Conservation (phyloP, 2,888 invertebrate species). For the Laspeyria flexula region DNA sequence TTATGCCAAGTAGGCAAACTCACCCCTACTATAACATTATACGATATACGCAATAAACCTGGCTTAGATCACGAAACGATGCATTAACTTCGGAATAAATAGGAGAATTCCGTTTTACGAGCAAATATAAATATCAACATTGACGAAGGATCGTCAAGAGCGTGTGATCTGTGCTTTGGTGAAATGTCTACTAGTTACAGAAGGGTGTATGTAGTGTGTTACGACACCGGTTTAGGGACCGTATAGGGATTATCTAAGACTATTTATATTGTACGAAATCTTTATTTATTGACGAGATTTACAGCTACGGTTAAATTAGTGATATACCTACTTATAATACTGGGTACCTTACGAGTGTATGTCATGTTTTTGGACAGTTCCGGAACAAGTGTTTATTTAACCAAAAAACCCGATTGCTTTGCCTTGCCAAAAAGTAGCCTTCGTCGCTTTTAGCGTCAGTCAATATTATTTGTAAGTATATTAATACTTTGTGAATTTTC, state of each 20-base stretch:
- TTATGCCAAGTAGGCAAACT: too few relatives aligned
- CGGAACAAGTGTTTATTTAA: too few relatives aligned
- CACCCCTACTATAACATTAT: neutral
- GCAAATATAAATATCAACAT: constrained; percentile 1
- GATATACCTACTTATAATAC: too few relatives aligned
- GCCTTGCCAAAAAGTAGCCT: too few relatives aligned
- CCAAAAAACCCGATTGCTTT: too few relatives aligned
- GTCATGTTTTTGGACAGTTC: too few relatives aligned
- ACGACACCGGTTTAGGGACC: neutral
- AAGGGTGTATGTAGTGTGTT: neutral
- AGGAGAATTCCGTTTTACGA: neutral
- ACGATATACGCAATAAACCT: neutral
- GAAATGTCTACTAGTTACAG: neutral
- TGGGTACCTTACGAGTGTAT: too few relatives aligned
- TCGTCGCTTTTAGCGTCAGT: too few relatives aligned
- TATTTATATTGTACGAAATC: constrained; percentile 18
- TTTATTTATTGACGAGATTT: constrained; percentile 16
- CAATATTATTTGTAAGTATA: too few relatives aligned
- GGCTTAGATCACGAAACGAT: neutral
- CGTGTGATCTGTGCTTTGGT: too few relatives aligned
- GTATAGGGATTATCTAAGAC: constrained; percentile 12
- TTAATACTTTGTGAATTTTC: too few relatives aligned
- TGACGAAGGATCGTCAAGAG: too few relatives aligned
- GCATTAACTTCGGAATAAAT: neutral
- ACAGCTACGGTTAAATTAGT: constrained; percentile 1